A percentile compares a stretch with the other conserved stretches of the same genome.
phyloP scores from a whole-genome alignment of 2,797 vertebrate genomes.

The Megaceryle alcyon region DNA sequence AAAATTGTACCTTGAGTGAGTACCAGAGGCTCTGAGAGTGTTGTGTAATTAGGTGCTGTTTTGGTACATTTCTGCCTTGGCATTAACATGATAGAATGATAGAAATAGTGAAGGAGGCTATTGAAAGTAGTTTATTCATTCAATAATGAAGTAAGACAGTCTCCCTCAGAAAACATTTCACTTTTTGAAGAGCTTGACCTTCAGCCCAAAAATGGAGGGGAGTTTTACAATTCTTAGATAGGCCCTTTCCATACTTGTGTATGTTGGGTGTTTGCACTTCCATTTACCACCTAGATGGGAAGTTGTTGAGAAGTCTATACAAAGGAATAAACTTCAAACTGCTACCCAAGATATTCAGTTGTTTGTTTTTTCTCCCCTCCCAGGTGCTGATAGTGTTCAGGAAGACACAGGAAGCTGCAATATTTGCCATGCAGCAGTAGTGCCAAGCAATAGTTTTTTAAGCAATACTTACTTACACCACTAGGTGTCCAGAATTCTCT shows the following conservation, averaged over 20 bases:
- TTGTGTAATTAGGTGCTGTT: background rate
- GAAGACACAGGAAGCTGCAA: background rate
- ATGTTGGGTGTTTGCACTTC: background rate
- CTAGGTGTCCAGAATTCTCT: background rate
- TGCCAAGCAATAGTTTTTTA: background rate
- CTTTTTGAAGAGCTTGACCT: background rate
- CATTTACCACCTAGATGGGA: too few relatives aligned
- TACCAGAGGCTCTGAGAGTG: background rate
- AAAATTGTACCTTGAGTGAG: background rate
- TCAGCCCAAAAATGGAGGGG: background rate
- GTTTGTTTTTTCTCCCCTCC: background rate
- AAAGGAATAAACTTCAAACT: background rate
- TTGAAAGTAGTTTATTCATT: background rate
- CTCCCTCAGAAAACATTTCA: background rate
- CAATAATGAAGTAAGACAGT: background rate
- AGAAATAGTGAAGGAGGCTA: background rate
- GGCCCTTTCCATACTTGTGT: background rate
- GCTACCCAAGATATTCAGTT: background rate
- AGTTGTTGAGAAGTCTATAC: background rate
- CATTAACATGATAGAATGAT: background rate
- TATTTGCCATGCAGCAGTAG: background rate
- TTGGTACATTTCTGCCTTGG: background rate
- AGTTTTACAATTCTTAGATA: background rate
- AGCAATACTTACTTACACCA: background rate
- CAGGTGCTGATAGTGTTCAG: background rate